These are phyloP conservation scores for Heliconius aoede DNA, from an alignment of 2,888 invertebrate genomes.

Conservation along the genomic window DNA sequence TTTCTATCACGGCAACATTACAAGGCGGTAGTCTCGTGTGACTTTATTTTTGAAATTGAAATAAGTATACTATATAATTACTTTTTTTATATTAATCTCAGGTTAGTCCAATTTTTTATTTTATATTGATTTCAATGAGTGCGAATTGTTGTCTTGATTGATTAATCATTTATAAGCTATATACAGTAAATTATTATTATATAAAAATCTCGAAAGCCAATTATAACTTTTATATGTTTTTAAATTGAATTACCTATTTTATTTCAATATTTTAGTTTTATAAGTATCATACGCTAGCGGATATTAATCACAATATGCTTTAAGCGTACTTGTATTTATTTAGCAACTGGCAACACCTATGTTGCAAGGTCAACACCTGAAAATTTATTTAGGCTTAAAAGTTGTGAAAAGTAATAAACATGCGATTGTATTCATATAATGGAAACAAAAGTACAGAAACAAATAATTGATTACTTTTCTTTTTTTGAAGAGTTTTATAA, in stretches of 20 bases:
- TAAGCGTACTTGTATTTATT: not conserved
- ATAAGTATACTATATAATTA: no score
- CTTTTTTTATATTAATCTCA: no score
- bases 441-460: conserved; percentile 80
- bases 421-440: conserved; percentile 58
- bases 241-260: not conserved
- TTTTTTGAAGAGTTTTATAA: conserved; percentile 78
- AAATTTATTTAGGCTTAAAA: conserved; percentile 14
- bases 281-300: no score
- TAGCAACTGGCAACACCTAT: conserved; percentile 16
- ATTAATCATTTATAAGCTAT: no score
- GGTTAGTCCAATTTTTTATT: no score
- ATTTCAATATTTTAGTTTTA: no score
- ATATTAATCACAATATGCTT: no score
- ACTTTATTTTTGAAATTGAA: no score
- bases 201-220: not conserved
- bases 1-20: conserved; percentile 4
- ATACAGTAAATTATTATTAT: no score
- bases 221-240: not conserved
- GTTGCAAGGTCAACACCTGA: conserved; percentile 18
- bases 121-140: no score
- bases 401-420: conserved; percentile 38
- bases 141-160: no score
- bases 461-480: conserved; percentile 80
- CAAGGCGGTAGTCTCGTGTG: not conserved